Evolutionary conservation across 2,888 invertebrate species (phyloP).

Genomic region (Xanthia togata): DNA sequence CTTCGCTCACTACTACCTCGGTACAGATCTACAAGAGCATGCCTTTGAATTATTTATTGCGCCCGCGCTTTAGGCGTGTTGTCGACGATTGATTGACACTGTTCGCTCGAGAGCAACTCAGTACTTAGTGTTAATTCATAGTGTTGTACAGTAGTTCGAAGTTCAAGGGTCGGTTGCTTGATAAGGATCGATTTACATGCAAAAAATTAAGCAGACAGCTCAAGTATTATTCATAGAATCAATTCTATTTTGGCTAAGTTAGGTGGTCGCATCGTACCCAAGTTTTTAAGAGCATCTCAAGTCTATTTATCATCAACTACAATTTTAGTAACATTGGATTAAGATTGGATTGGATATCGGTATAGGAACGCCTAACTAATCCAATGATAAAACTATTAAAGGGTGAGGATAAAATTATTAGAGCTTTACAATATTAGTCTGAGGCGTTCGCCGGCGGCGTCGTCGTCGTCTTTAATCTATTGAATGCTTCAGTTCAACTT

Average conservation of each 20-base stretch:
- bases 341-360: too few relatives aligned
- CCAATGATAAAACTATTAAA: conserved; percentile 11
- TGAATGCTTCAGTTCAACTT: conserved; percentile 9
- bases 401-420: background rate
- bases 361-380: background rate
- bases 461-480: conserved; percentile 2
- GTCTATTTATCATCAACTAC: background rate
- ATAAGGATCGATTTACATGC: background rate
- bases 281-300: background rate
- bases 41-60: conserved; percentile 53
- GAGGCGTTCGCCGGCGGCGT: too few relatives aligned
- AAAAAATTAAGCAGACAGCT: background rate
- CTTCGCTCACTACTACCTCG: conserved; percentile 6
- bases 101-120: conserved; percentile 28
- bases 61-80: conserved; percentile 33
- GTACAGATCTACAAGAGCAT: conserved; percentile 41
- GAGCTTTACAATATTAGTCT: background rate
- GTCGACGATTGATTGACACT: conserved; percentile 51
- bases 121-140: conserved; percentile 38
- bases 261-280: background rate
- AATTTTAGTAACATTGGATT: background rate
- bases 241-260: background rate
- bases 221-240: background rate
- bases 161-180: conserved; percentile 19
- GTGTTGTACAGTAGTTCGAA: background rate